Percentiles rank a stretch among this genome's conserved stretches.
Evolutionary conservation across 2,888 invertebrate species (phyloP).

Genomic region (Machimus rusticus): DNA sequence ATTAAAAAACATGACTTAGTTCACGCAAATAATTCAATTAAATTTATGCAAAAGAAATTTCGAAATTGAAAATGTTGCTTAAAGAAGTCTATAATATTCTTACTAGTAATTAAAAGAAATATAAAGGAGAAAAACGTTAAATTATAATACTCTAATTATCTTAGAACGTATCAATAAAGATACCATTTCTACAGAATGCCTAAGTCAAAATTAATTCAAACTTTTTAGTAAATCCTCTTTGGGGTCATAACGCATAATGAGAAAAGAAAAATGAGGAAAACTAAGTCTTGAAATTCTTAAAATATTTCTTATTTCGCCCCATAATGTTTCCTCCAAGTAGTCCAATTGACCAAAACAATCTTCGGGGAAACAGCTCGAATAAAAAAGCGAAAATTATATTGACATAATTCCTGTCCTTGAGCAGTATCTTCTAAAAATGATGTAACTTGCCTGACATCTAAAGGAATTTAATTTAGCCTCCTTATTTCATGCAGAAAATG

Average conservation of each 20-base stretch:
- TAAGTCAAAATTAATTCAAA: background rate
- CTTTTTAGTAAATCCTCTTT: background rate
- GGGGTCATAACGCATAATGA: background rate
- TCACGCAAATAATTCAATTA: too few relatives aligned
- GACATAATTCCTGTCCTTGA: background rate
- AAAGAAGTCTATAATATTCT: background rate
- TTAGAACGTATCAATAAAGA: too few relatives aligned
- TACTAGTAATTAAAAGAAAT: background rate
- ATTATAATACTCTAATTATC: too few relatives aligned
- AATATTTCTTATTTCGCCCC: background rate
- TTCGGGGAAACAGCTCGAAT: background rate
- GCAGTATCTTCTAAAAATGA: background rate
- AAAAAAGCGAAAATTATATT: background rate
- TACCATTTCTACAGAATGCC: background rate
- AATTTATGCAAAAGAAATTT: too few relatives aligned
- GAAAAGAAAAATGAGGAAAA: background rate
- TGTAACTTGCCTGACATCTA: background rate
- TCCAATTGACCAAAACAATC: background rate
- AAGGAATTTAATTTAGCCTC: constrained; percentile 19
- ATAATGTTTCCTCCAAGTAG: background rate
- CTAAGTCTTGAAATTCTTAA: background rate
- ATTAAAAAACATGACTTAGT: too few relatives aligned
- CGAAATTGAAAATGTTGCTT: too few relatives aligned
- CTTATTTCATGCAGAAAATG: constrained; percentile 16
- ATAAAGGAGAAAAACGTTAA: too few relatives aligned